Evolutionary conservation across 2,888 invertebrate species (phyloP), one percentile per base, ranked within the genome.

Genomic region (Dynastes grantii): DNA sequence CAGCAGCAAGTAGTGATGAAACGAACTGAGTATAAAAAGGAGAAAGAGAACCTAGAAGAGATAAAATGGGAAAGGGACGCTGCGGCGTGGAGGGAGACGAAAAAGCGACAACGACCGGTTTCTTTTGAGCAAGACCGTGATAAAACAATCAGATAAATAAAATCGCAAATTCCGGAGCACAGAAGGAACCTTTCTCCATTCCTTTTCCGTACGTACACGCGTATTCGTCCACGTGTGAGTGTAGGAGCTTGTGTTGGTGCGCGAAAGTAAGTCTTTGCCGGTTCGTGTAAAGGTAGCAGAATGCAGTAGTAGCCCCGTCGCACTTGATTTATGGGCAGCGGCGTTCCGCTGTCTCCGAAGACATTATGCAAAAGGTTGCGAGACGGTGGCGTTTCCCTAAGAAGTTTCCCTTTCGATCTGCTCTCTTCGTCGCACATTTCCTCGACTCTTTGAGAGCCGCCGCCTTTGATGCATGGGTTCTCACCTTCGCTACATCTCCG

Each of bases 321-420:
- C 73, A 49, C 55, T 85, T 88, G 88, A 88, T 88, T 88, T 88
- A 88, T 88, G 86, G 85, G 84, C 86, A 85, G 85, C 87, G 87
- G 87, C 86, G 86, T 85, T 86, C 84, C 85, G 87, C 88, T 88
- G 88, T 88, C 88, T 88, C 87, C 88, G 86, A 84, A 87, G 87
- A 88, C 88, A 88, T 88, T 88, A 88, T 88, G 88, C 88, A 88
- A 75, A 88, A 88, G 68, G 87, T 88, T 88, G 86, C 87, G 85
- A 84, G 22, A 45, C 45, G 45, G 55, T 85, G 86, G 85, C 85
- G 86, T 87, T 87, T 86, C 87, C 85, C 85, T 29, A 63, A 29
- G 63, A 63, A 29, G 63, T 29, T 51, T 40, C 67, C 70, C 70
- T 70, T 8, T 55, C 70, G 70, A 32, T 27, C 27, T 13, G 16